Conservation (phyloP, 2,113 vertebrate genomes). For the Grus americana region DNA sequence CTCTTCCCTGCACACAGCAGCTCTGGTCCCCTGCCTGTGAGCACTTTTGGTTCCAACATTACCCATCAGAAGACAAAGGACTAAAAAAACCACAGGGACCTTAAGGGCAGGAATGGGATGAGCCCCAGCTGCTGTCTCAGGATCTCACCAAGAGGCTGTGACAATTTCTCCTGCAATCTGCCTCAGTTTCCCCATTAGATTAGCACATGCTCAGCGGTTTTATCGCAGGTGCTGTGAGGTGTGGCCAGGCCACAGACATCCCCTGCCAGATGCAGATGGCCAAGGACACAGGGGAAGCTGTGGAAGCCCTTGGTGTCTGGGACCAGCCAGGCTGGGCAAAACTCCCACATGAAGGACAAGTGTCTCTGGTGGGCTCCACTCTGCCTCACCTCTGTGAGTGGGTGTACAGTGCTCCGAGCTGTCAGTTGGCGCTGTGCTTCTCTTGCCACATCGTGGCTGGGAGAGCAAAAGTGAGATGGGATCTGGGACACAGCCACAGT, state of each 20-base stretch:
- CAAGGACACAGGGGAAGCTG: neutral
- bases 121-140: neutral
- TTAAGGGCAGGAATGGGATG: neutral
- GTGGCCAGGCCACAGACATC: neutral
- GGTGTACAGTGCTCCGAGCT: neutral
- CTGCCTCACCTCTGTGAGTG: neutral
- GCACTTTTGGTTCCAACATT: neutral
- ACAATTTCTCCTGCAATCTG: neutral
- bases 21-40: neutral
- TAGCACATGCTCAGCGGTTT: neutral
- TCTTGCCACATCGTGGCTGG: neutral
- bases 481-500: neutral
- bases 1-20: neutral
- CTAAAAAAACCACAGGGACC: neutral
- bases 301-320: neutral
- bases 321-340: neutral
- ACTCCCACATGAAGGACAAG: neutral
- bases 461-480: rapidly evolving
- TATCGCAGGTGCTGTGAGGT: neutral
- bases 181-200: neutral
- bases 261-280: neutral
- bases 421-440: neutral
- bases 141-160: neutral
- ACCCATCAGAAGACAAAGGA: neutral
- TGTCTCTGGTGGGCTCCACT: neutral